Evolutionary conservation across 2,797 vertebrate species (phyloP), one percentile per base, ranked within the genome.

Genomic region (Falco concolor): DNA sequence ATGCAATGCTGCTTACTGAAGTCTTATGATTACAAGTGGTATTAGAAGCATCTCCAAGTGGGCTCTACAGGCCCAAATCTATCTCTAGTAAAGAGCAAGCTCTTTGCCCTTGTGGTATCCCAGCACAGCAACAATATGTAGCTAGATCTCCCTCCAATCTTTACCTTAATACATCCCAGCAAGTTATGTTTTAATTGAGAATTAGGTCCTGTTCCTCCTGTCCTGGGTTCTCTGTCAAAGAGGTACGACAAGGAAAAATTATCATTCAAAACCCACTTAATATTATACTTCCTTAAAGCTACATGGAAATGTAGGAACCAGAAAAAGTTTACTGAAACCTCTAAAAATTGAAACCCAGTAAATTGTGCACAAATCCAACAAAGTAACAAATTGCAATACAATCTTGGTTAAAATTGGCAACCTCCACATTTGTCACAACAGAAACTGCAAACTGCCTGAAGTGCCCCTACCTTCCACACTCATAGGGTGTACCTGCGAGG

Each of bases 191-290:
- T 74, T 34, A n/a, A 50, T 17, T 87, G 28, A 79, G 44, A 89
- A 92, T 60, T 45, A 76, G 30, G 6, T 78, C 9, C 53, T n/a
- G n/a, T 59, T 63, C 34, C 12, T 73, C 63, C 13, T 53, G 11
- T 57, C 42, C 28, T 0, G 0, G 10, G 22, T 72, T 49, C 52
- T 82, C 61, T 57, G 17, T 53, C 27, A 61, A 69, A 86, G 32
- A 86, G 2, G 10, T 28, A 63, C 0, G 1, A 64, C 5, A 38
- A 63, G 6, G 6, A 6, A 47, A 42, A 34, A 72, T 54, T 1
- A 15, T 11, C 4, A 64, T 23, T 70, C 8, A 2, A 88, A 90
- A 60, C 13, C 8, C 18, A 47, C 9, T 57, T 81, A 63, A 19
- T 15, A 42, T 57, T 44, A 34, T 30, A 73, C 2, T 32, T 50